Conservation (phyloP, 2,113 vertebrate genomes). For the Eptesicus fuscus region DNA sequence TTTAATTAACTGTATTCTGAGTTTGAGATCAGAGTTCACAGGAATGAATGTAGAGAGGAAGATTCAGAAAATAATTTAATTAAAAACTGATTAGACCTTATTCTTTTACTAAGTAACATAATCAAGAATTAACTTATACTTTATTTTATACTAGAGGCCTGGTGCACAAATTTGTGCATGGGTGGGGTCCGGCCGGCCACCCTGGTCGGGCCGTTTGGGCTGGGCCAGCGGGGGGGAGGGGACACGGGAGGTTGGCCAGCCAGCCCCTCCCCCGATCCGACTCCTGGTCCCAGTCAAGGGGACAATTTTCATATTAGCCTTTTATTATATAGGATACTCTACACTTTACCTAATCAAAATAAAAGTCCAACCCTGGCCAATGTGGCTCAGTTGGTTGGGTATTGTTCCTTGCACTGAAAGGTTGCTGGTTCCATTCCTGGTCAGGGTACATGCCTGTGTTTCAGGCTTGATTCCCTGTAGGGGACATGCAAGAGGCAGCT, state of each 20-base stretch:
- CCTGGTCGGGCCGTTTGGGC: no score
- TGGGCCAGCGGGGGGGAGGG: no score
- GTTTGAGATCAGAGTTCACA: not conserved
- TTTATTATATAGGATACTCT: not conserved
- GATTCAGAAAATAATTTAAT: not conserved
- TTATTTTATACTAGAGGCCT: not conserved
- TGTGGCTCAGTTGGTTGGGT: not conserved
- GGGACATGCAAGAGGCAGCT: not conserved
- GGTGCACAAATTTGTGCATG: no score
- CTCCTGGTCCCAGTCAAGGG: no score
- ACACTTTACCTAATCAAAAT: not conserved
- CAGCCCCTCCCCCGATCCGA: no score
- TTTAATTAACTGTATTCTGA: slow-evolving; percentile 5
- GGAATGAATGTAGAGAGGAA: not conserved
- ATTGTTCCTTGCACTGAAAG: not conserved
- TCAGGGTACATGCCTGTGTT: not conserved
- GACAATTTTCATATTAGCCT: no score
- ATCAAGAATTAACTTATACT: not conserved
- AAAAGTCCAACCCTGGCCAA: not conserved
- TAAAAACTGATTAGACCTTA: not conserved
- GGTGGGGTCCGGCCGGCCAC: no score
- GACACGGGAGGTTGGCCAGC: no score
- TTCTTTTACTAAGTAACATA: not conserved
- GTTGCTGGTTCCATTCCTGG: not conserved
- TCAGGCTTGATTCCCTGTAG: not conserved